phyloP scores from a whole-genome alignment of 2,797 vertebrate genomes.

The Gymnoscopelus braueri region DNA sequence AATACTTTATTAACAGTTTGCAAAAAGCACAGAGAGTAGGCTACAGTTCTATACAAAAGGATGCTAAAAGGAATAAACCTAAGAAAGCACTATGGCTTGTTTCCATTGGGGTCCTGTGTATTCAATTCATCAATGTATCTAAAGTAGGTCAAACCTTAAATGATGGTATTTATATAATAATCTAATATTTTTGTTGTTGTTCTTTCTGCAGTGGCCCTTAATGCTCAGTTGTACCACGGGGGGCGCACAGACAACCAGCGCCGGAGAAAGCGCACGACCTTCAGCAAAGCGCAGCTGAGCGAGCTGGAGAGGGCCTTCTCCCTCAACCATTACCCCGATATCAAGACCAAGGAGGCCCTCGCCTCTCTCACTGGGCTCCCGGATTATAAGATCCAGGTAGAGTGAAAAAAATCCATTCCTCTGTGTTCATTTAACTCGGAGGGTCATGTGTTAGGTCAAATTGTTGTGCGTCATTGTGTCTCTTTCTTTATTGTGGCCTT shows the following conservation, averaged over 20 bases:
- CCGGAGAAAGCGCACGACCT: conserved; percentile 74
- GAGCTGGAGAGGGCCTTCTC: conserved; percentile 73
- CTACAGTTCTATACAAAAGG: too few species aligned
- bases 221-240: neutral
- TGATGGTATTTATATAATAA: too few species aligned
- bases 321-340: conserved; percentile 69
- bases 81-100: too few species aligned
- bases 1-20: too few species aligned
- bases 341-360: conserved; percentile 67
- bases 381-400: conserved; percentile 79
- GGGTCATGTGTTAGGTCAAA: too few species aligned
- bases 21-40: too few species aligned
- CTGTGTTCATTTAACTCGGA: neutral
- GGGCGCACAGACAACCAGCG: conserved; percentile 34
- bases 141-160: too few species aligned
- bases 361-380: conserved; percentile 66
- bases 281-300: conserved; percentile 72
- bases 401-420: neutral
- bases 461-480: too few species aligned
- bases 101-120: too few species aligned
- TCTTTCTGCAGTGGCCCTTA: conserved; percentile 28
- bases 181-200: neutral
- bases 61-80: too few species aligned
- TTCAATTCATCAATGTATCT: too few species aligned
- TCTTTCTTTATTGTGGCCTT: neutral